Evolutionary conservation across 2,113 vertebrate species (phyloP), one percentile per base, ranked within the genome.

Genomic region (Pao palembangensis): DNA sequence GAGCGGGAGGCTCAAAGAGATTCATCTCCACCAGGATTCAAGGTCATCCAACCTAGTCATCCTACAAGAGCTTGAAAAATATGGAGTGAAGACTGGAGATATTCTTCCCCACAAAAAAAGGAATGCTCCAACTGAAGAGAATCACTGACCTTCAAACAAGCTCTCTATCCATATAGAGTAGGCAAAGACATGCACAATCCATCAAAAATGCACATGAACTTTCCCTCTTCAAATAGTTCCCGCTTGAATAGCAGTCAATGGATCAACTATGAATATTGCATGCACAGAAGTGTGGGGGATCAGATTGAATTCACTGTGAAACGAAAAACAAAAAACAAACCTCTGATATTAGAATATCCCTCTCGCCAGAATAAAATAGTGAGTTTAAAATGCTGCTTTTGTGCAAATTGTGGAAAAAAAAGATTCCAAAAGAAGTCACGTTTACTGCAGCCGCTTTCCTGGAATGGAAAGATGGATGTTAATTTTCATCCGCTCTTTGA

Each of bases 401-500:
- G n/a, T 47, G 44, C 15, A 38, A 38, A 38, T 8, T 38, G 34
- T 38, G 34, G 3, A 38, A 38, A 12, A 38, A 38, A 38, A 38
- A 38, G 34, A 8, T 38, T 38, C 34, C 34, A 38, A 38, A 28
- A 88, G 90, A 90, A 94, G 89, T 91, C 90, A 84, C 88, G 92
- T 91, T 91, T 75, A 62, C 88, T 76, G 55, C 76, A 84, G 91
- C 89, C 91, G 60, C 1, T 88, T 82, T 80, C 89, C 87, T 91
- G 89, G 87, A 93, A 91, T 89, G 92, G 89, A 86, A 94, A 91
- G 90, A 94, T 93, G 93, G 88, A 90, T 93, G 93, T 94, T 98
- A 94, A 95, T 98, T 96, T 94, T 90, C 91, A 92, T 90, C 87
- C 89, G 76, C 43, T 86, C 88, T 98, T 96, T 95, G 94, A 98